These are phyloP conservation scores for Tyrophagus putrescentiae DNA, from an alignment of 1,140 invertebrate genomes.

Conservation along the genomic window DNA sequence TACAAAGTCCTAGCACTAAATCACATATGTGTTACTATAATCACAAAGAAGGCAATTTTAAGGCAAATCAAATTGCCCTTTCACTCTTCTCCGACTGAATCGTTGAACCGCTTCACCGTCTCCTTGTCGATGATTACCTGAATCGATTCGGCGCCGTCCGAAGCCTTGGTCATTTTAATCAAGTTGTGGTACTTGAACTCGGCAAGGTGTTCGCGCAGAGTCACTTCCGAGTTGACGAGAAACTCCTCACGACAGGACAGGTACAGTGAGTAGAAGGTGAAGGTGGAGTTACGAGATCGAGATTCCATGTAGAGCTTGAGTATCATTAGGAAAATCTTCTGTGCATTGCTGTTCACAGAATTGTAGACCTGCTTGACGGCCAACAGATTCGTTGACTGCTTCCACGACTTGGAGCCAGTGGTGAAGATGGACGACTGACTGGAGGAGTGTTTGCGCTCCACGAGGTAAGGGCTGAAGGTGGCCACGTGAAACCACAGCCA, in stretches of 20 bases:
- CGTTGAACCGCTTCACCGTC: constrained; percentile 1
- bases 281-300: not conserved
- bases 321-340: constrained; percentile 66
- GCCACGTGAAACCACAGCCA: constrained; percentile 74
- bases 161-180: constrained; percentile 51
- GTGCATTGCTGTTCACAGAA: constrained; percentile 71
- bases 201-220: constrained; percentile 67
- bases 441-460: constrained; percentile 72
- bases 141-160: constrained; percentile 16
- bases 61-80: not conserved
- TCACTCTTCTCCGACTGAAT: constrained; percentile 8
- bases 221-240: constrained; percentile 72
- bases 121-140: constrained; percentile 10
- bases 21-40: too few species aligned
- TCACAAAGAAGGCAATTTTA: too few species aligned
- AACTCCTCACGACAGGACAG: constrained; percentile 64
- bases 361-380: constrained; percentile 72
- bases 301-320: constrained; percentile 54
- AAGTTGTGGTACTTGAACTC: constrained; percentile 88
- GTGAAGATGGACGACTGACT: constrained; percentile 40
- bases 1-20: too few species aligned
- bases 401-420: constrained; percentile 54
- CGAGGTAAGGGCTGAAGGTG: constrained; percentile 59
- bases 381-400: constrained; percentile 58
- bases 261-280: constrained; percentile 37